Conservation (phyloP, 1,140 invertebrate genomes). For the Chrysopa pallens region DNA sequence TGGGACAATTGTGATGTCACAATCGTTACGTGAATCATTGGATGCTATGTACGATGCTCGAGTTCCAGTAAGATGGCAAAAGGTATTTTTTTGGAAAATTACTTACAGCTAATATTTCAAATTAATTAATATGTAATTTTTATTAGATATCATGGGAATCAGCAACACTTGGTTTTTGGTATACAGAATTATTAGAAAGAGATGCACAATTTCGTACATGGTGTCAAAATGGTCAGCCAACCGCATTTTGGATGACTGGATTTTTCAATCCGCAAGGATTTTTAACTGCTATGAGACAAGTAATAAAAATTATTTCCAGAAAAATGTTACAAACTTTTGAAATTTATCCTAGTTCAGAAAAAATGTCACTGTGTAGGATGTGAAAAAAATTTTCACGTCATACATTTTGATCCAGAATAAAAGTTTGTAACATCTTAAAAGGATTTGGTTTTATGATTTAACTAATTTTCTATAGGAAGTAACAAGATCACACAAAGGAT, state of each 20-base stretch:
- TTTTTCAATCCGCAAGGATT: slow-evolving; percentile 98
- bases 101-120: too few species aligned
- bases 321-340: too few species aligned
- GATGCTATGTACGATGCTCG: slow-evolving; percentile 93
- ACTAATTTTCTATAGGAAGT: slow-evolving; percentile 53
- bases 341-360: too few species aligned
- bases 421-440: too few species aligned
- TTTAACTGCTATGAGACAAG: slow-evolving; percentile 91
- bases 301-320: too few species aligned
- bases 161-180: slow-evolving; percentile 93
- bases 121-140: not conserved
- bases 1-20: slow-evolving; percentile 96
- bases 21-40: slow-evolving; percentile 67
- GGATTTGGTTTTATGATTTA: too few species aligned
- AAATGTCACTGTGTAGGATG: too few species aligned
- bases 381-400: too few species aligned
- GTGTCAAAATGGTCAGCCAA: slow-evolving; percentile 63
- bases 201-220: slow-evolving; percentile 74
- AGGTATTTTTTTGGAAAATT: slow-evolving; percentile 47
- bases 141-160: slow-evolving; percentile 89
- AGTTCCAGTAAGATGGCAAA: slow-evolving; percentile 80
- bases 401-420: too few species aligned
- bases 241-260: slow-evolving; percentile 93
- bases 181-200: slow-evolving; percentile 82
- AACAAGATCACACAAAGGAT: slow-evolving; percentile 85